phyloP scores from a whole-genome alignment of 2,797 vertebrate species.

The Etheostoma perlongum region DNA sequence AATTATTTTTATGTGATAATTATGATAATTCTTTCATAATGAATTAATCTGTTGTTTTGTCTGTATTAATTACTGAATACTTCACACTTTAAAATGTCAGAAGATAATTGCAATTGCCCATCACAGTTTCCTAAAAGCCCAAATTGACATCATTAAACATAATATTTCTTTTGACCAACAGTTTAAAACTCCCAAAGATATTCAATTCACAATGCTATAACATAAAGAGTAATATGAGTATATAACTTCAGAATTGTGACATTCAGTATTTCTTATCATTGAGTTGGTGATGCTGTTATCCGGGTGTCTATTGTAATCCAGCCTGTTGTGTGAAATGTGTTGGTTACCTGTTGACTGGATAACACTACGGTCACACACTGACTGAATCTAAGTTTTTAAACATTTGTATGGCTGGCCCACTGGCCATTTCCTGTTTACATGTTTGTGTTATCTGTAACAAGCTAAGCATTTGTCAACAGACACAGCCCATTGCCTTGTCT shows the following conservation, averaged over 20 bases:
- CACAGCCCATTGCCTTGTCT: slow-evolving; percentile 54
- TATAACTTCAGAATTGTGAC: not conserved
- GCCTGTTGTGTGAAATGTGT: not conserved
- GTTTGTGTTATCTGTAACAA: slow-evolving; percentile 75
- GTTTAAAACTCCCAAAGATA: not conserved
- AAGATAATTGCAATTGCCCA: not conserved
- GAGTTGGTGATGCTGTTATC: not conserved
- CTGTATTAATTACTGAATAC: not conserved
- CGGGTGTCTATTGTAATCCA: slow-evolving; percentile 1
- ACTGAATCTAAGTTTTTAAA: slow-evolving; percentile 40
- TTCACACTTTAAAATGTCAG: not conserved
- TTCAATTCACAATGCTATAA: not conserved
- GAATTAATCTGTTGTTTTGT: not conserved
- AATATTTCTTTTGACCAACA: too few species aligned
- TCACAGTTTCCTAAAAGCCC: not conserved
- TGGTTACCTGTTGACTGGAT: slow-evolving; percentile 2
- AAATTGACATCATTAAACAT: not conserved
- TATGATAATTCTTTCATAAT: not conserved
- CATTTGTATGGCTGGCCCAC: slow-evolving; percentile 24
- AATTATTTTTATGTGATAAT: too few species aligned
- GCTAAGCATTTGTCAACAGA: slow-evolving; percentile 72
- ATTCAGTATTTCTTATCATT: not conserved
- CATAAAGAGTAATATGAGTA: too few species aligned
- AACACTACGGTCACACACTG: slow-evolving; percentile 9
- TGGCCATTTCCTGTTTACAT: slow-evolving; percentile 69